A percentile compares a stretch with the other conserved stretches of the same genome.
phyloP scores from a whole-genome alignment of 2,888 invertebrate species.

The Leptinotarsa tumamoca region DNA sequence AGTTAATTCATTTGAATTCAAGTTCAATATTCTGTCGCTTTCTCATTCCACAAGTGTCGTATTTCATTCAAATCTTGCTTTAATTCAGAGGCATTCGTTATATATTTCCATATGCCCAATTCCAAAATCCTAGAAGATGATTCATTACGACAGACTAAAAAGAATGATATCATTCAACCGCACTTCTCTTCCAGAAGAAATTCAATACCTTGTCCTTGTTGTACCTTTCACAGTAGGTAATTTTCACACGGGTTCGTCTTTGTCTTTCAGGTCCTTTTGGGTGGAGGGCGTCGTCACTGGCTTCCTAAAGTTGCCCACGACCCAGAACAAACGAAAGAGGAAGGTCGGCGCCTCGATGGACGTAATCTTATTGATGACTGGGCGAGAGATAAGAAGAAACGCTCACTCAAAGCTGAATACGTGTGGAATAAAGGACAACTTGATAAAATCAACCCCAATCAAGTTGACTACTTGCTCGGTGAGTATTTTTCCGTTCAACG shows the following conservation, averaged over 20 bases:
- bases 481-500: conserved; percentile 56
- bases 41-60: too few relatives aligned
- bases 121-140: too few relatives aligned
- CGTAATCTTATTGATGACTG: conserved; percentile 85
- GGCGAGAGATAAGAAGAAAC: conserved; percentile 79
- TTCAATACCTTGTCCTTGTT: too few relatives aligned
- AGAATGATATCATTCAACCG: too few relatives aligned
- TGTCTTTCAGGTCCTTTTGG: conserved; percentile 76
- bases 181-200: too few relatives aligned
- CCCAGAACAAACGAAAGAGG: conserved; percentile 77
- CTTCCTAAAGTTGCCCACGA: conserved; percentile 79
- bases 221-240: too few relatives aligned
- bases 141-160: too few relatives aligned
- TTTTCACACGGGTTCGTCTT: neutral
- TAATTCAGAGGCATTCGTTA: too few relatives aligned
- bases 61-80: too few relatives aligned
- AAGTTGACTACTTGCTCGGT: conserved; percentile 82
- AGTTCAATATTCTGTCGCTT: too few relatives aligned
- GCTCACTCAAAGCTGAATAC: conserved; percentile 77
- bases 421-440: conserved; percentile 81
- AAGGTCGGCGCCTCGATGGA: conserved; percentile 80
- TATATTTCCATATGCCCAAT: too few relatives aligned
- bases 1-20: too few relatives aligned
- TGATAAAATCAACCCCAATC: conserved; percentile 75
- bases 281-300: conserved; percentile 83